These are phyloP conservation scores for Pseudopipra pipra DNA, from an alignment of 2,113 vertebrate genomes.

Conservation along the genomic window DNA sequence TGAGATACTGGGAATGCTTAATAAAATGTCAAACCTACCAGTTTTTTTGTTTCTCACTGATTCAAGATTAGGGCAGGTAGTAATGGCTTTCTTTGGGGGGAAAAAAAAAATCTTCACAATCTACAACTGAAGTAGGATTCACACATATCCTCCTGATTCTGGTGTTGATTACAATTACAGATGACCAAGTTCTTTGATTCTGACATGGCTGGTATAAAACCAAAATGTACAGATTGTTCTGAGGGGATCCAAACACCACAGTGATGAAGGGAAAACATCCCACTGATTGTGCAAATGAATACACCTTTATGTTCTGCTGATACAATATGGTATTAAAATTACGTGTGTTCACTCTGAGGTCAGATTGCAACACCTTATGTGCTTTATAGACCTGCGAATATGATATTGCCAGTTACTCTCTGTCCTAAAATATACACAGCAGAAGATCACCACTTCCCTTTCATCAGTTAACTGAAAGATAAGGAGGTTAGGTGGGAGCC, in stretches of 20 bases:
- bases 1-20: not conserved
- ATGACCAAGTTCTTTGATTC: not conserved
- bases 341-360: not conserved
- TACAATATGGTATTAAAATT: fast-evolving
- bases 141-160: not conserved
- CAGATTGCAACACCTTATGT: not conserved
- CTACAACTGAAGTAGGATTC: not conserved
- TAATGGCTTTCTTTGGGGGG: fast-evolving
- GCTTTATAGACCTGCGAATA: not conserved
- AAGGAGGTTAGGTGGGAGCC: not conserved
- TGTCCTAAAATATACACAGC: not conserved
- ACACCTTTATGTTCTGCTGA: not conserved
- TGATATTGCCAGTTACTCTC: not conserved
- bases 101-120: not conserved
- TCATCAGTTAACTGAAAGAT: not conserved
- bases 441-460: not conserved
- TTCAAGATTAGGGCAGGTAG: not conserved
- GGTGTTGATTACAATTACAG: not conserved
- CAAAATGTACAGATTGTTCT: not conserved
- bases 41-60: not conserved
- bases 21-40: not conserved
- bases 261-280: not conserved
- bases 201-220: not conserved
- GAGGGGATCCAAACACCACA: not conserved
- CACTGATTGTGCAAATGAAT: not conserved